Evolutionary conservation across 2,888 invertebrate species (phyloP), one percentile per base, ranked within the genome.

Genomic region (Athrips mouffetella): DNA sequence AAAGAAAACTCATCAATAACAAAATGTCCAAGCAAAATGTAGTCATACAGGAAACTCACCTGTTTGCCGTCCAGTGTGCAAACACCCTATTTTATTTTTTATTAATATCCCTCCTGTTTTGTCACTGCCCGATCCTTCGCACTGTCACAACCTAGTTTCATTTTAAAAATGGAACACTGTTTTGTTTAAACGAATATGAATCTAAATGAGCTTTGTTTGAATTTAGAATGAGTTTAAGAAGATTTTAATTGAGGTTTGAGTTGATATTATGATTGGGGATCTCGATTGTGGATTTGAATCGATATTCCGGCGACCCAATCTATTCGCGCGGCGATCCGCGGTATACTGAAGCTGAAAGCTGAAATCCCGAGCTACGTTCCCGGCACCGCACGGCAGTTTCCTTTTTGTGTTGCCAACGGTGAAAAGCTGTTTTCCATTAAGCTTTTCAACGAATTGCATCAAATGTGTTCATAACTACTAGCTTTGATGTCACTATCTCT

Each of bases 311-410:
- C 47, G 30, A 52, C 46, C 45, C 48, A 27, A 25, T 23, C 46
- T 46, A 49, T 51, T 54, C 54, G 18, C 15, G 31, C 65, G 72
- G 70, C 75, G 63, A 68, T 66, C 66, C 71, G 76, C 80, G 80
- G 73, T 67, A 71, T 72, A 85, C 85, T 85, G 80, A 79, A 70
- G 51, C 37, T 11, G 6, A 15, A 31, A 47, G 49, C 53, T 50
- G n/a, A n/a, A n/a, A n/a, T n/a, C n/a, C 54, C 60, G 61, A 63
- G 63, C 65, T 64, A 60, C 53, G 60, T 68, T 74, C 77, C 77
- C 77, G 76, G 76, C 65, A 65, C 58, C 68, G 74, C 77, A 76
- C 77, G 76, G 76, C 65, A 65, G 58, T 71, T 66, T 68, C 60
- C 61, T 65, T 65, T 62, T 61, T 61, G 60, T 73, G 79, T 80